A percentile compares a stretch with the other conserved stretches of the same genome.
Conservation (phyloP, 2,797 vertebrate species). For the Rhabdophis nuchalis region DNA sequence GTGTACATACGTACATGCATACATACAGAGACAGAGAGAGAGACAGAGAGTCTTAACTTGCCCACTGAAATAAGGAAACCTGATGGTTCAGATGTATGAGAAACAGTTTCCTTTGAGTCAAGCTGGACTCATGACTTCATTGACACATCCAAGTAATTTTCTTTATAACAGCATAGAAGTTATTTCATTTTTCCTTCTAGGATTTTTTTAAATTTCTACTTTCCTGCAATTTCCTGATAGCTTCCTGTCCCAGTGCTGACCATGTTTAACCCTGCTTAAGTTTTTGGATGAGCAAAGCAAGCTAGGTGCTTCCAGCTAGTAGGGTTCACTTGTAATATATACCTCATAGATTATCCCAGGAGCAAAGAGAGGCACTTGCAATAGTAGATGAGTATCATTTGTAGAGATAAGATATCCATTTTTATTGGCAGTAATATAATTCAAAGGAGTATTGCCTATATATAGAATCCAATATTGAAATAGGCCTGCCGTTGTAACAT, state of each 20-base stretch:
- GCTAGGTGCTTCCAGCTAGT: neutral
- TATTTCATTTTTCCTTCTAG: neutral
- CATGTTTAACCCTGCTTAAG: neutral
- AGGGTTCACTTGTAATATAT: neutral
- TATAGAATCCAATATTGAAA: conserved; percentile 70
- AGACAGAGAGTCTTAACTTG: too few species aligned
- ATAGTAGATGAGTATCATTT: conserved; percentile 64
- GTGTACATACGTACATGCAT: too few species aligned
- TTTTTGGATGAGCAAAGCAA: neutral
- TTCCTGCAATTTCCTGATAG: neutral
- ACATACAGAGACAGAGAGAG: too few species aligned
- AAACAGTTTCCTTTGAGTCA: neutral
- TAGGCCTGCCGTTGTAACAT: conserved; percentile 40
- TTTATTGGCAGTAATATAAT: conserved; percentile 47
- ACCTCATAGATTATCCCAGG: conserved; percentile 71
- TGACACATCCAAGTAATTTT: neutral
- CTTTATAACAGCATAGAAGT: neutral
- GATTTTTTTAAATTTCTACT: neutral
- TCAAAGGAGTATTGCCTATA: conserved; percentile 65
- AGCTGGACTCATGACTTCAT: neutral
- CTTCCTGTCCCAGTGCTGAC: neutral
- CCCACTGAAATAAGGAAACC: too few species aligned
- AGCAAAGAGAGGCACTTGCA: conserved; percentile 71
- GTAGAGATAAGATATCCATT: conserved; percentile 69
- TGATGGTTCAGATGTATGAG: too few species aligned